phyloP scores from a whole-genome alignment of 1,140 invertebrate genomes.

The Drosophila tristis region DNA sequence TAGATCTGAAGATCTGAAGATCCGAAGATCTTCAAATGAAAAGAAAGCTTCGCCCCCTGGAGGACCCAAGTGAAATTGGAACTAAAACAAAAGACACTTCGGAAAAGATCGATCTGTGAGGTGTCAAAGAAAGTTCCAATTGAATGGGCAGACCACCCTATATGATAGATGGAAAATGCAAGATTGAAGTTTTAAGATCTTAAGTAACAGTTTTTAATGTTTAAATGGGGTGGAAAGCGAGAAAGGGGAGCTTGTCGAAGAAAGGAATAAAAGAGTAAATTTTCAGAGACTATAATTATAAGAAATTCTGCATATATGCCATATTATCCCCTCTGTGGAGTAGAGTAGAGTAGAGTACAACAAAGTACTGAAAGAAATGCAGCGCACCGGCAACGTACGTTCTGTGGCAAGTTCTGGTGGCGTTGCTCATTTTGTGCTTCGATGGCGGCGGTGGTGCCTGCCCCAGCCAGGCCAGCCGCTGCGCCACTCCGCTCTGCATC shows the following conservation, averaged over 20 bases:
- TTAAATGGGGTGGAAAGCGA: not conserved
- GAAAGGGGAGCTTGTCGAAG: not conserved
- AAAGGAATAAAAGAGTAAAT: not conserved
- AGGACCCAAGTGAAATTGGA: slow-evolving; percentile 23
- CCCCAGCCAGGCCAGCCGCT: not conserved
- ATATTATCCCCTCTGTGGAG: slow-evolving; percentile 17
- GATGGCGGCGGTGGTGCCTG: slow-evolving; percentile 17
- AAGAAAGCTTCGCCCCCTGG: slow-evolving; percentile 44
- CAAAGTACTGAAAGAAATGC: slow-evolving; percentile 38
- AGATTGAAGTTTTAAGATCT: slow-evolving; percentile 28
- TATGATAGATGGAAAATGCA: slow-evolving; percentile 25
- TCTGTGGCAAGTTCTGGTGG: slow-evolving; percentile 19
- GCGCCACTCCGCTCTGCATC: slow-evolving; percentile 3
- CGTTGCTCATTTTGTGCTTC: slow-evolving; percentile 60
- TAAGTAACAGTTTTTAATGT: slow-evolving; percentile 25
- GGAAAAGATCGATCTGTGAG: slow-evolving; percentile 33
- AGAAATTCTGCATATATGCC: slow-evolving; percentile 1
- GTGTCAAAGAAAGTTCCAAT: slow-evolving; percentile 33
- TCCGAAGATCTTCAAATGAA: slow-evolving; percentile 27
- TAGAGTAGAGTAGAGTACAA: slow-evolving; percentile 42
- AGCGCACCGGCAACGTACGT: not conserved
- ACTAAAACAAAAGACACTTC: slow-evolving; percentile 33
- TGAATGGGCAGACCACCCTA: slow-evolving; percentile 28
- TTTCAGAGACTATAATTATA: not conserved
- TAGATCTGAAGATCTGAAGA: slow-evolving; percentile 12